Base-by-base conservation (phyloP, 2,797 vertebrate species). In the Neosalanx taihuensis region DNA sequence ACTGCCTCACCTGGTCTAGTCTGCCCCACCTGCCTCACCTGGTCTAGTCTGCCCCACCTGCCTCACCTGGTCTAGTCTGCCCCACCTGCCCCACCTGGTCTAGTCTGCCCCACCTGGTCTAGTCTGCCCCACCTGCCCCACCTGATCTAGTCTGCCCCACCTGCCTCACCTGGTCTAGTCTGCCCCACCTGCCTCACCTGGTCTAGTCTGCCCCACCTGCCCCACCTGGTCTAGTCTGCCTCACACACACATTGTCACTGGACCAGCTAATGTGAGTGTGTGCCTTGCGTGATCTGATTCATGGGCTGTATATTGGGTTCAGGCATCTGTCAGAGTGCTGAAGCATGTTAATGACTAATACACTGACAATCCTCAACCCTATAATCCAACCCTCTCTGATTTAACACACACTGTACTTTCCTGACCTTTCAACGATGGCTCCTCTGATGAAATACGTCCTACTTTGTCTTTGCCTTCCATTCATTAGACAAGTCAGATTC, bases 321-420 rank as follows among this genome's bases (percentile, higher is more conserved):
- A n/a, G 56, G 62, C 69, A 4, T 62, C 1, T 18, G 67, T 79
- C 79, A 71, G 63, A 7, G 41, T 13, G 6, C 35, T 41, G 33
- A 78, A 64, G 73, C 20, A 67, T 76, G 75, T 80, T 3, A 73
- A 70, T 88, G 86, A 89, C 83, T 74, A 83, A 83, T 76, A 79
- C 68, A 70, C 72, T 72, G 64, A 75, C 58, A 17, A 62, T 78
- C 64, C 71, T 68, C 75, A 70, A 49, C 53, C 30, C 70, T 71
- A 75, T 80, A 79, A 81, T 37, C 77, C 74, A 80, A 67, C 64
- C 67, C 13, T 70, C 64, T 31, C 68, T 29, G 66, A 78, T 15
- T 84, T 84, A 65, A 79, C 80, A 78, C 84, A 88, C 70, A 51
- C 70, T 61, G 77, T 73, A 69, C 5, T 77, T 75, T 72, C 75